Evolutionary conservation across 2,888 invertebrate genomes (phyloP), one percentile per base, ranked within the genome.

Genomic region (Siphlonurus alternatus): DNA sequence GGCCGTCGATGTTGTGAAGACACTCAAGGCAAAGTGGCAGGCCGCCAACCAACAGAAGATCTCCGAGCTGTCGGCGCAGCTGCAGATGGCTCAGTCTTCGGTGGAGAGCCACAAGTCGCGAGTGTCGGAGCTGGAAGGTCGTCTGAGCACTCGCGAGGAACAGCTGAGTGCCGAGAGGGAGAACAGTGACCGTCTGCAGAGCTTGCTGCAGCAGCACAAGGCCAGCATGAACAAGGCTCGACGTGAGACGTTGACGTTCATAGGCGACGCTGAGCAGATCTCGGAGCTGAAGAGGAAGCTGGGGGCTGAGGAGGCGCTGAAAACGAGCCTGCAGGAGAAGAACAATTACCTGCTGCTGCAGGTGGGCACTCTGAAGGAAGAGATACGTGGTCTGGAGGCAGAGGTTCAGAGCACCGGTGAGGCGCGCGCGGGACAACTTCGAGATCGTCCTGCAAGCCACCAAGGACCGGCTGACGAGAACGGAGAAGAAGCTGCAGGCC

Each of bases 111-210:
- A 18, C 25, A 22, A 56, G n/a, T 7, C 7, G 5, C n/a, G 51
- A 20, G 1, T 61, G 2, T 76, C 76, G 66, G 76, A 76, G 59
- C 73, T 77, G 71, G 74, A 73, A 59, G 74, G 73, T 1, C 72
- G 75, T 68, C 69, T 81, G 2, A 75, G 78, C 65, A 74, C 77
- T 65, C 75, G 76, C 19, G 72, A 78, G 61, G 75, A 73, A 65
- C 76, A 77, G 66, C 70, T 81, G 2, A 72, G 75, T n/a, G 78
- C 79, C 20, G 74, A 79, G 1, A 79, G 78, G 68, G 77, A 76
- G 3, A 81, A 83, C 70, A 75, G 82, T 10, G 76, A 78, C 24
- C 77, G 78, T 54, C 79, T 86, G 61, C 78, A 82, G 66, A 77
- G 79, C 1, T 81, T 83, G 67, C 67, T 69, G 22, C 65, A 68